These are phyloP conservation scores for Spinibarbus caldwelli DNA, from an alignment of 2,797 vertebrate genomes.

Conservation along the genomic window DNA sequence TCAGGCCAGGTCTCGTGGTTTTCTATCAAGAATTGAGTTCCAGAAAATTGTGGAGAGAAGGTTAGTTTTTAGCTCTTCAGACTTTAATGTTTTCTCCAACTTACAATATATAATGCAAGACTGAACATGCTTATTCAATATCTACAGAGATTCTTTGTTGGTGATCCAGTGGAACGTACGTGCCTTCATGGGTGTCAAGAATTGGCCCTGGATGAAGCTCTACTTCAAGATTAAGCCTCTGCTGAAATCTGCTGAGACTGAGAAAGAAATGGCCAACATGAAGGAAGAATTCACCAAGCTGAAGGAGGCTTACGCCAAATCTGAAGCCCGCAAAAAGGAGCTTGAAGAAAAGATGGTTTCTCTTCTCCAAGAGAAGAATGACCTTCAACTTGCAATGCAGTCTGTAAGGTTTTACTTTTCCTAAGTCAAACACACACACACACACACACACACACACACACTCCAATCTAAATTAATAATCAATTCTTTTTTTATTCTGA, in stretches of 20 bases:
- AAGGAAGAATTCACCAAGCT: not conserved
- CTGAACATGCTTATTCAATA: not conserved
- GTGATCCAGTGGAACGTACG: constrained; percentile 4
- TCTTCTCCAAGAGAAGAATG: constrained; percentile 4
- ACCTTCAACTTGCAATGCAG: constrained; percentile 63
- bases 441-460: too few relatives aligned
- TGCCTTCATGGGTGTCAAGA: constrained; percentile 85
- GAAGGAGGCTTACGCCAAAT: not conserved
- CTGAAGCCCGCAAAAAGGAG: not conserved
- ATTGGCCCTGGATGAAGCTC: constrained; percentile 77
- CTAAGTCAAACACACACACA: too few relatives aligned
- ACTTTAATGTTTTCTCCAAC: not conserved
- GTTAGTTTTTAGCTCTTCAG: constrained; percentile 58
- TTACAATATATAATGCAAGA: not conserved
- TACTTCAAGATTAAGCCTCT: constrained; percentile 79
- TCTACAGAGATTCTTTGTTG: not conserved
- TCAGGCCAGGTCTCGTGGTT: constrained; percentile 80
- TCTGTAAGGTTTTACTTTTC: constrained; percentile 56
- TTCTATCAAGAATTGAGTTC: constrained; percentile 83
- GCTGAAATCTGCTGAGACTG: constrained; percentile 77
- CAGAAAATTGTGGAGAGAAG: constrained; percentile 85
- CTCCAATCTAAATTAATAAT: too few relatives aligned
- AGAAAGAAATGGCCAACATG: constrained; percentile 26
- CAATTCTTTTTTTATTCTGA: too few relatives aligned
- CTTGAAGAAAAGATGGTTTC: constrained; percentile 25